phyloP scores from a whole-genome alignment of 2,797 vertebrate species.

The Aplochiton taeniatus region DNA sequence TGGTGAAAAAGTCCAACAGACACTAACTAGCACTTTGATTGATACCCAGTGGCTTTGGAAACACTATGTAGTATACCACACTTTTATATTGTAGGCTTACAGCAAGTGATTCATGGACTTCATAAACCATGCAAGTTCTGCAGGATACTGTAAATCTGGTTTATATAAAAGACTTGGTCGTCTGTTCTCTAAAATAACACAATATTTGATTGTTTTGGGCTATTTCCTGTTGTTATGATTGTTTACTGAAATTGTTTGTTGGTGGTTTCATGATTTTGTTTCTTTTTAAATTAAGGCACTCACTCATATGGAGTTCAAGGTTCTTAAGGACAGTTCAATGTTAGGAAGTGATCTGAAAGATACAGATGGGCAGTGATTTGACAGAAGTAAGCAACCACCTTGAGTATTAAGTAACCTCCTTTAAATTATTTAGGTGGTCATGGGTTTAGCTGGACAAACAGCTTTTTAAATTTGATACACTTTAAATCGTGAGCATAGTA shows the following conservation, averaged over 20 bases:
- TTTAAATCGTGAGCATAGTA: no score
- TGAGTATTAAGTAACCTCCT: no score
- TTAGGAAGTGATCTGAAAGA: conserved; percentile 55
- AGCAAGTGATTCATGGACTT: conserved; percentile 62
- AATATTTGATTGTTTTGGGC: conserved; percentile 15
- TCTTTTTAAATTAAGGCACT: conserved; percentile 26
- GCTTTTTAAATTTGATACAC: no score
- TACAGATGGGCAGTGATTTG: conserved; percentile 58
- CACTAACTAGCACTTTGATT: conserved; percentile 68
- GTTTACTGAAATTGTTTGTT: background rate
- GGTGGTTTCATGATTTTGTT: conserved; percentile 18
- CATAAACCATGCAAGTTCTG: conserved; percentile 48
- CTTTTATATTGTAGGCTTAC: conserved; percentile 56
- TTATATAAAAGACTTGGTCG: conserved; percentile 37
- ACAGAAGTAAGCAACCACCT: conserved; percentile 55
- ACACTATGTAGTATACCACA: conserved; percentile 36
- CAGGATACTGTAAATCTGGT: conserved; percentile 52
- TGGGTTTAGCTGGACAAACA: no score
- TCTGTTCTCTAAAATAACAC: conserved; percentile 12
- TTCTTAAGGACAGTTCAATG: no score
- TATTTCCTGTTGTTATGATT: conserved; percentile 43
- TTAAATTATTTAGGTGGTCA: no score
- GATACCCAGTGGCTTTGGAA: conserved; percentile 63
- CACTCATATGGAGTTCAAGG: no score
- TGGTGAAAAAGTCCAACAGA: conserved; percentile 64